These are phyloP conservation scores for Gastrophryne carolinensis DNA, from an alignment of 2,797 vertebrate genomes.

Conservation along the genomic window DNA sequence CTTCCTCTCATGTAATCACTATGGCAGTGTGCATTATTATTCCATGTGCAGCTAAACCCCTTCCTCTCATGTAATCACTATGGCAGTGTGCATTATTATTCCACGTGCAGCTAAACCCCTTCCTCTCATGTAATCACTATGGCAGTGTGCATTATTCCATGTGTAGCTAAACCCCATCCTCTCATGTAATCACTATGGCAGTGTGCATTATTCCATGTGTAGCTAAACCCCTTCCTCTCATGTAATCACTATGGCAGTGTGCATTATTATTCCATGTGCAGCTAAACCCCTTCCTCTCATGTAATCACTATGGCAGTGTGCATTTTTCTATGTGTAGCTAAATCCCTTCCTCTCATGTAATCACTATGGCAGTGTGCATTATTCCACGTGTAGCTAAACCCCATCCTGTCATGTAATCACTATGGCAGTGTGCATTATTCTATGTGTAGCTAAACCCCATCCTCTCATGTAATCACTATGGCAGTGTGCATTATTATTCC, in stretches of 20 bases:
- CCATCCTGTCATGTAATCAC: background rate
- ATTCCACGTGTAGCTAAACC: background rate
- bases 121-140: background rate
- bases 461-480: background rate
- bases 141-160: background rate
- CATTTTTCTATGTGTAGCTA: background rate
- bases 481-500: background rate
- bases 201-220: background rate
- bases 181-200: background rate
- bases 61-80: background rate
- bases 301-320: background rate
- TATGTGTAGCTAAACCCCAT: background rate
- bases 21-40: background rate
- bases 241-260: background rate
- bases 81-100: background rate
- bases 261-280: background rate
- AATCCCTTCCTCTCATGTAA: background rate
- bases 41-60: background rate
- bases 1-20: background rate
- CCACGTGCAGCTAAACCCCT: background rate
- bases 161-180: background rate
- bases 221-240: background rate
- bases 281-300: background rate
- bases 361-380: background rate
- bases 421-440: background rate